Evolutionary conservation across 1,140 invertebrate genomes (phyloP).

Genomic region (Aphis craccivora): DNA sequence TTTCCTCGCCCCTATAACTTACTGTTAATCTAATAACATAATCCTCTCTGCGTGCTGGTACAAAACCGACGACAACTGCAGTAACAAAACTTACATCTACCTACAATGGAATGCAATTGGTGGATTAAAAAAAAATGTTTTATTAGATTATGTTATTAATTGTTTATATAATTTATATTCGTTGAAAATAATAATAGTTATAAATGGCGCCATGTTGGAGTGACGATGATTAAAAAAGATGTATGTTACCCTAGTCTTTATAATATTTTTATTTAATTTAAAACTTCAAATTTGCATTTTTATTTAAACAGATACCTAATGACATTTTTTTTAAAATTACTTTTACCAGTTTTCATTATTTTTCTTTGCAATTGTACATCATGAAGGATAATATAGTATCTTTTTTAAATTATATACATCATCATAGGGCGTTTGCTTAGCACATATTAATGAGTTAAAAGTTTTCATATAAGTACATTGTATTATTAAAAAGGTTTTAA

Average conservation of each 20-base stretch:
- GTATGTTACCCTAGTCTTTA: neutral
- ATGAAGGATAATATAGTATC: neutral
- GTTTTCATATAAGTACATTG: neutral
- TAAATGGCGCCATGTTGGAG: neutral
- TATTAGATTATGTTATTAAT: neutral
- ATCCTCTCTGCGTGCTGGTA: slow-evolving; percentile 45
- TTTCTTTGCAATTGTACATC: neutral
- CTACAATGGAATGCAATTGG: neutral
- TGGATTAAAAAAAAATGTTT: slow-evolving; percentile 2
- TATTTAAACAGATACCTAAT: neutral
- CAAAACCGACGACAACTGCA: slow-evolving; percentile 41
- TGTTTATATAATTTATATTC: neutral
- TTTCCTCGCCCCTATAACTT: slow-evolving; percentile 57
- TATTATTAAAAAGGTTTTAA: neutral
- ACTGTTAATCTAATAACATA: slow-evolving; percentile 58
- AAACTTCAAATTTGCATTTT: neutral
- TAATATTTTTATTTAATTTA: neutral
- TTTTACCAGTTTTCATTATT: neutral
- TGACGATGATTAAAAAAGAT: neutral
- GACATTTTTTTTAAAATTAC: neutral
- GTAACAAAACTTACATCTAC: neutral
- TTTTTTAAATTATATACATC: neutral
- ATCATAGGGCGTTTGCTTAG: neutral
- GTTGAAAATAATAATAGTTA: neutral
- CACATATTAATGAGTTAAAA: neutral